Conservation (phyloP, 2,888 invertebrate species). For the Pandemis heparana region DNA sequence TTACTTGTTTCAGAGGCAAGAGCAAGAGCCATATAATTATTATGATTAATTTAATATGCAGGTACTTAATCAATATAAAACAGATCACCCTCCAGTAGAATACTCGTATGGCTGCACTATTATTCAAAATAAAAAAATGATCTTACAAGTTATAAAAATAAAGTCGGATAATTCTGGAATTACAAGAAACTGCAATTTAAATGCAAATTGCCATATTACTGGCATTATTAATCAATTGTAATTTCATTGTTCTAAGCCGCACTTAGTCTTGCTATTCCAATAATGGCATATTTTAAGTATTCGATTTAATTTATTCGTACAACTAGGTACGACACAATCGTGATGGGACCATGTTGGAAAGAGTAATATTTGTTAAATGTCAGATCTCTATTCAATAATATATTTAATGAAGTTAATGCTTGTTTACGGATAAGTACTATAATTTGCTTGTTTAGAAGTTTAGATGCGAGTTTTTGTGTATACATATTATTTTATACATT, state of each 20-base stretch:
- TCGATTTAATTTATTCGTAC: conserved; percentile 51
- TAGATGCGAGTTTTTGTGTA: too few relatives aligned
- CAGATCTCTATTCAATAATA: conserved; percentile 42
- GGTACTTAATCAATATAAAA: not conserved
- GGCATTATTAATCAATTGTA: conserved; percentile 45
- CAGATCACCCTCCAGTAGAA: too few relatives aligned
- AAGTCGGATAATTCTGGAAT: conserved; percentile 9
- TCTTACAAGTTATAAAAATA: not conserved
- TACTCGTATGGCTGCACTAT: not conserved
- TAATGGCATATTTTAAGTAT: conserved; percentile 51
- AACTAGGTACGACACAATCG: conserved; percentile 50
- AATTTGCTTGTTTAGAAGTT: too few relatives aligned
- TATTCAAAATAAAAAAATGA: not conserved
- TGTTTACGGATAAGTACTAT: too few relatives aligned
- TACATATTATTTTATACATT: too few relatives aligned
- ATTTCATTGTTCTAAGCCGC: conserved; percentile 58
- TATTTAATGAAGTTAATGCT: not conserved
- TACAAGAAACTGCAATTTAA: conserved; percentile 9
- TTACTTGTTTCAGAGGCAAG: too few relatives aligned
- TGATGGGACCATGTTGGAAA: conserved; percentile 46
- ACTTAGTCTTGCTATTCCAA: conserved; percentile 48
- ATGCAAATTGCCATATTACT: conserved; percentile 29
- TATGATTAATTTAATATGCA: too few relatives aligned
- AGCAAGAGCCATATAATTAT: too few relatives aligned
- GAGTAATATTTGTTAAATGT: conserved; percentile 46